These are phyloP conservation scores for Cheirogaleus medius DNA, from an alignment of 2,113 vertebrate genomes.

Conservation along the genomic window DNA sequence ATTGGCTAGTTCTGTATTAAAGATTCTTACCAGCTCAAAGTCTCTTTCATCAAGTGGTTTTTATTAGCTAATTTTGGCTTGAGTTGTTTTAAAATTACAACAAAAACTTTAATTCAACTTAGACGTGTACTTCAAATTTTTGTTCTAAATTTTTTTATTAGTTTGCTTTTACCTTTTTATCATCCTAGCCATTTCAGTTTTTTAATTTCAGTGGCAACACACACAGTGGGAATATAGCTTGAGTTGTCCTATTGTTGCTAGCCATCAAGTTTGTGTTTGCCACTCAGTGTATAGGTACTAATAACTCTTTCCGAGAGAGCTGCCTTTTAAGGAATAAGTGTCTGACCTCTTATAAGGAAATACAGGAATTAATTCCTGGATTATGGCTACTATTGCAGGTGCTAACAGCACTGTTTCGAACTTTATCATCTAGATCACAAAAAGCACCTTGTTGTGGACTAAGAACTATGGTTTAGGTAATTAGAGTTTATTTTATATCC, in stretches of 20 bases:
- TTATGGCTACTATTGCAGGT: conserved; percentile 68
- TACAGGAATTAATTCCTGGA: conserved; percentile 67
- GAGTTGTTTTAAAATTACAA: conserved; percentile 60
- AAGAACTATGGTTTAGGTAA: conserved; percentile 16
- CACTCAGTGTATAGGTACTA: conserved; percentile 78
- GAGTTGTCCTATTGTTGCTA: conserved; percentile 73
- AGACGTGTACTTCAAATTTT: conserved; percentile 41
- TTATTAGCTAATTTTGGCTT: conserved; percentile 61
- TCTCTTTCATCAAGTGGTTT: conserved; percentile 55
- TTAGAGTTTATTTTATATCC: background rate
- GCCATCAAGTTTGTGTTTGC: conserved; percentile 69
- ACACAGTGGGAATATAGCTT: conserved; percentile 63
- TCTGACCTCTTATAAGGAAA: conserved; percentile 70
- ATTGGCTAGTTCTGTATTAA: conserved; percentile 71
- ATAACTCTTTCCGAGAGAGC: conserved; percentile 82
- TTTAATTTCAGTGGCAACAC: conserved; percentile 67
- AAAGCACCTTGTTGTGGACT: conserved; percentile 30
- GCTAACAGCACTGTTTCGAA: conserved; percentile 34
- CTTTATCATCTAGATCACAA: conserved; percentile 50
- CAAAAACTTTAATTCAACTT: conserved; percentile 53
- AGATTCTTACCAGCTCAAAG: conserved; percentile 72
- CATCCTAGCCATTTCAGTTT: conserved; percentile 45
- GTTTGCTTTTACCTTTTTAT: conserved; percentile 67
- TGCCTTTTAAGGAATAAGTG: conserved; percentile 77
- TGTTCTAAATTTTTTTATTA: conserved; percentile 61